Conservation (phyloP, 2,113 vertebrate genomes). For the Zosterops pallidus region DNA sequence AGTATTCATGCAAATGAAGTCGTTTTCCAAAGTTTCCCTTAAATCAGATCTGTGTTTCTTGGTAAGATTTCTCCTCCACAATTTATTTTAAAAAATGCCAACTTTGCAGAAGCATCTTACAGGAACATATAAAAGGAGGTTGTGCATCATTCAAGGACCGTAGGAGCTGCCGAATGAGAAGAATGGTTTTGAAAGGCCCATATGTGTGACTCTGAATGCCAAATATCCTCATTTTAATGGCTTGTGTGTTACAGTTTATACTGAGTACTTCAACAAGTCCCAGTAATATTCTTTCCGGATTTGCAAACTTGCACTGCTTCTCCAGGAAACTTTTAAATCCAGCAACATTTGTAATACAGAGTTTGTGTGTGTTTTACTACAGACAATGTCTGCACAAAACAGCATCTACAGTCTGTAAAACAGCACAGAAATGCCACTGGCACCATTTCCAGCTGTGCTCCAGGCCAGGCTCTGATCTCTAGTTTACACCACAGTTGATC, state of each 20-base stretch:
- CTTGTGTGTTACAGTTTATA: conserved; percentile 16
- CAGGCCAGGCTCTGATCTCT: neutral
- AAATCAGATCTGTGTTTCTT: neutral
- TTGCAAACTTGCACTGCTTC: neutral
- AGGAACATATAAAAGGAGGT: neutral
- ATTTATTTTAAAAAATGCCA: neutral
- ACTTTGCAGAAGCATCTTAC: conserved; percentile 42
- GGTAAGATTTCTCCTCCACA: neutral
- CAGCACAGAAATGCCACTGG: neutral
- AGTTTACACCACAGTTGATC: neutral
- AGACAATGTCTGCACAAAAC: neutral
- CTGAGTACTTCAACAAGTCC: neutral
- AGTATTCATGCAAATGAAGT: neutral
- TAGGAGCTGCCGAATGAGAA: conserved; percentile 21
- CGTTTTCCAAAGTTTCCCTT: neutral
- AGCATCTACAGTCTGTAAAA: neutral
- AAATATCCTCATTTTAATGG: conserved; percentile 55
- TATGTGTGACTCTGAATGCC: conserved; percentile 33
- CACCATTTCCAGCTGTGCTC: neutral
- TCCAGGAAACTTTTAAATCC: neutral
- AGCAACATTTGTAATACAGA: neutral
- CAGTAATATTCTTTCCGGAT: neutral
- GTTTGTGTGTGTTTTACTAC: neutral
- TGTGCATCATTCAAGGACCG: conserved; percentile 24
- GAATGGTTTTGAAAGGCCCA: conserved; percentile 58